phyloP scores from a whole-genome alignment of 2,888 invertebrate genomes.

The Digitonthophagus gazella region DNA sequence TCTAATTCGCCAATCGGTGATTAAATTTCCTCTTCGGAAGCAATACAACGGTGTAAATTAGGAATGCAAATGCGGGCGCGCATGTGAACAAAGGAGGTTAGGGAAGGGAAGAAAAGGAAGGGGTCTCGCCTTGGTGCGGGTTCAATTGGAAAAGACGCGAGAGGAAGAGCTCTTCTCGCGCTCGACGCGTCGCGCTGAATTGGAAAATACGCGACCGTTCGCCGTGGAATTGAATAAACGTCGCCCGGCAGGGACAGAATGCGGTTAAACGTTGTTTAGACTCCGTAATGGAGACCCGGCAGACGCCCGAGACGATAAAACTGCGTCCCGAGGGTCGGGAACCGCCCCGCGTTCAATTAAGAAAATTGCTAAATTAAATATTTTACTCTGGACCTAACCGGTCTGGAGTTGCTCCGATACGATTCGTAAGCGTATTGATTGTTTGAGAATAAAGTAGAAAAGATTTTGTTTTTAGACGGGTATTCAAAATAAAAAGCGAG shows the following conservation, averaged over 20 bases:
- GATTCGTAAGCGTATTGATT: not conserved
- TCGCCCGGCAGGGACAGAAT: slow-evolving; percentile 9
- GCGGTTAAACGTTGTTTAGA: slow-evolving; percentile 19
- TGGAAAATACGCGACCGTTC: slow-evolving; percentile 8
- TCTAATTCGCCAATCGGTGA: not conserved
- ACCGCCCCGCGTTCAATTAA: not conserved
- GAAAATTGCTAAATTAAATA: not conserved
- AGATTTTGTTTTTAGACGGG: not conserved
- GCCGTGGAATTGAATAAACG: slow-evolving; percentile 15
- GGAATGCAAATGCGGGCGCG: not conserved
- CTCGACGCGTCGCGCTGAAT: slow-evolving; percentile 3
- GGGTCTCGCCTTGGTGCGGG: not conserved
- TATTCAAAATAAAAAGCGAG: not conserved
- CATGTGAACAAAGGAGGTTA: not conserved
- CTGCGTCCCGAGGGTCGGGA: not conserved
- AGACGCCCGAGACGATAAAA: not conserved
- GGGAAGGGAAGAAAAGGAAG: not conserved
- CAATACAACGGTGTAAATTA: not conserved
- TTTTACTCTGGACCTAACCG: not conserved
- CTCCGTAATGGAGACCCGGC: slow-evolving; percentile 18
- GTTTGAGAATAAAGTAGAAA: not conserved
- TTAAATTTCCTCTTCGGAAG: not conserved
- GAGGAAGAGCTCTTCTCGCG: not conserved
- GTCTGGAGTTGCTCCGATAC: not conserved
- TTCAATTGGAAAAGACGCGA: slow-evolving; percentile 12